Evolutionary conservation across 2,113 vertebrate species (phyloP), one percentile per base, ranked within the genome.

Genomic region (Mystacornis crossleyi): DNA sequence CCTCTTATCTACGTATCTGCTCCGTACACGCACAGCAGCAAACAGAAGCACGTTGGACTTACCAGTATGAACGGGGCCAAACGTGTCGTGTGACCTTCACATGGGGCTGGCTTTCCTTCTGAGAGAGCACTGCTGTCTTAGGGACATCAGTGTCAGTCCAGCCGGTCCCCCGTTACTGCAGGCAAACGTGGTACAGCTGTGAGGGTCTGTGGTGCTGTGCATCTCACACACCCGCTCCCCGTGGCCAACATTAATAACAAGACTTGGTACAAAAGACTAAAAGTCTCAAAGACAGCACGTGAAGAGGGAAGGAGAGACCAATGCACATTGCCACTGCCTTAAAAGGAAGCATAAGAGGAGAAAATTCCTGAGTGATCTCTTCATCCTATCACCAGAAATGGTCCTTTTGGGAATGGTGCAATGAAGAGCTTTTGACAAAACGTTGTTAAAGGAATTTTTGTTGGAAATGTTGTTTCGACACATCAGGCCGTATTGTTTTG

Each of bases 401-500:
- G 34, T 66, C 64, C 89, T 92, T 95, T 50, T 81, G 75, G 93
- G 72, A 88, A 77, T 11, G 34, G 72, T 70, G 55, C 79, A 78
- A n/a, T 89, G 82, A 92, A 83, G 64, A 70, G 62, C 85, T 73
- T 93, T 77, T 80, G 71, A 81, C 75, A 89, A 86, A 86, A 51
- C 28, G 51, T 72, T 86, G 93, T 92, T 85, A 90, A 90, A 93
- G 71, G 51, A 57, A 31, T 92, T 95, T 95, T 70, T 90, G 33
- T 78, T 90, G 58, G 71, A 95, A 95, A 66, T 78, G 47, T 92
- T 90, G 51, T 93, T 93, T 93, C 4, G 47, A 86, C 60, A 73
- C 38, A 65, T 77, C 54, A 81, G 82, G 54, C 90, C 60, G 16
- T 88, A 62, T 70, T 95, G 79, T 96, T 95, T 95, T 95, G 92